Evolutionary conservation across 1,140 invertebrate genomes (phyloP), one percentile per base, ranked within the genome.

Genomic region (Palaemon carinicauda): DNA sequence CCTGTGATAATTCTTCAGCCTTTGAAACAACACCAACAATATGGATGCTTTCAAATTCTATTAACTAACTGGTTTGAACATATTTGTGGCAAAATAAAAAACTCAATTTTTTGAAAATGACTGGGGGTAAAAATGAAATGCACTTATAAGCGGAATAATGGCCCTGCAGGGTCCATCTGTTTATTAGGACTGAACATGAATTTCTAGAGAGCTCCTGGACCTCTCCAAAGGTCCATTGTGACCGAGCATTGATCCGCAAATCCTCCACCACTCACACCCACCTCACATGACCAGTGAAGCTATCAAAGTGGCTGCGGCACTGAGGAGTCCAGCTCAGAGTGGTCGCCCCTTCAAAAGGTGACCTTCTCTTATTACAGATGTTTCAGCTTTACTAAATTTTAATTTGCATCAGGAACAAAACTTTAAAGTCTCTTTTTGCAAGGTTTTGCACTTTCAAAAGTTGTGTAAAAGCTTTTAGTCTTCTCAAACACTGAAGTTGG

Each of bases 181-280:
- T 85, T 85, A 85, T 85, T 85, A 85, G 82, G 82, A 85, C 74
- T 85, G 75, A 85, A 85, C 82, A 85, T 85, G 82, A 85, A 85
- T 41, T 85, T 54, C 82, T 85, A 85, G 82, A 85, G 82, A 85
- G 82, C 82, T 85, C 60, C 71, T 82, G 80, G 77, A 80, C 78
- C 56, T 74, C 79, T 56, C 51, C 73, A 75, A 33, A 33, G 78
- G 78, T 60, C 78, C 78, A n/a, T 60, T 80, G 78, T 80, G 77
- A 79, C 77, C 77, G 77, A 52, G 50, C 52, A 54, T 52, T 79
- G 77, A 52, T 50, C 50, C 77, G 41, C 77, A 79, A 53, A 29
- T 60, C 78, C 54, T 80, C 54, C 78, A 80, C 78, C 78, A 80
- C 17, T 60, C 31, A 60, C 78, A 27, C 56, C 54, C 31, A 31